Evolutionary conservation across 2,797 vertebrate species (phyloP).

Genomic region (Lemur catta): DNA sequence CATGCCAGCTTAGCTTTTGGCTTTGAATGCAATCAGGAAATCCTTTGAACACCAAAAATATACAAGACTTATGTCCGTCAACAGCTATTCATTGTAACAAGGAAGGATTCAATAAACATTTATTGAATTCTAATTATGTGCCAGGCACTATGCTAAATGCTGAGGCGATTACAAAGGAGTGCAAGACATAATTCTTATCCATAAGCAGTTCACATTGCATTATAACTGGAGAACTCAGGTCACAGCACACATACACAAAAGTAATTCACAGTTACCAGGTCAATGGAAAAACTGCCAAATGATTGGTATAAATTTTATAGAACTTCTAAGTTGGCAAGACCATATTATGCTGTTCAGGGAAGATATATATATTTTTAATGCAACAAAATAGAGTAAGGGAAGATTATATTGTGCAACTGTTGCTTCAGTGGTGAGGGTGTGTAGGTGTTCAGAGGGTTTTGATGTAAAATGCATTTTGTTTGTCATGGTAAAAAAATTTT

Average conservation of each 20-base stretch:
- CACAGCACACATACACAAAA: neutral
- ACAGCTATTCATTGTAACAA: slow-evolving; percentile 65
- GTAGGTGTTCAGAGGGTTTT: neutral
- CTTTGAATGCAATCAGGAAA: slow-evolving; percentile 70
- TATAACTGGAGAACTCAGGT: neutral
- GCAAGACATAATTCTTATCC: neutral
- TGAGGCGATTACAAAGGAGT: neutral
- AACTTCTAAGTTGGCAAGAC: neutral
- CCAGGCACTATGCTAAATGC: slow-evolving; percentile 19
- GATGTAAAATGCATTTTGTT: slow-evolving; percentile 26
- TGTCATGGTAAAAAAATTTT: neutral
- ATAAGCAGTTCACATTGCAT: neutral
- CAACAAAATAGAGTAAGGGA: neutral
- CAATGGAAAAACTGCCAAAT: neutral
- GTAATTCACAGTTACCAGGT: neutral
- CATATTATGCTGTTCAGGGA: neutral
- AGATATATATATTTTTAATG: neutral
- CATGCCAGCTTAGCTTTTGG: slow-evolving; percentile 11
- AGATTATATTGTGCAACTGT: neutral
- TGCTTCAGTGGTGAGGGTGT: neutral
- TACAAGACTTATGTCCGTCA: slow-evolving; percentile 53
- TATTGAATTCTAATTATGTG: slow-evolving; percentile 46
- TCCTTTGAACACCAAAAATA: slow-evolving; percentile 68
- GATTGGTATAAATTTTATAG: neutral
- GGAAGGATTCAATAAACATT: slow-evolving; percentile 59